Evolutionary conservation across 2,888 invertebrate genomes (phyloP).

Genomic region (Eupsilia transversa): DNA sequence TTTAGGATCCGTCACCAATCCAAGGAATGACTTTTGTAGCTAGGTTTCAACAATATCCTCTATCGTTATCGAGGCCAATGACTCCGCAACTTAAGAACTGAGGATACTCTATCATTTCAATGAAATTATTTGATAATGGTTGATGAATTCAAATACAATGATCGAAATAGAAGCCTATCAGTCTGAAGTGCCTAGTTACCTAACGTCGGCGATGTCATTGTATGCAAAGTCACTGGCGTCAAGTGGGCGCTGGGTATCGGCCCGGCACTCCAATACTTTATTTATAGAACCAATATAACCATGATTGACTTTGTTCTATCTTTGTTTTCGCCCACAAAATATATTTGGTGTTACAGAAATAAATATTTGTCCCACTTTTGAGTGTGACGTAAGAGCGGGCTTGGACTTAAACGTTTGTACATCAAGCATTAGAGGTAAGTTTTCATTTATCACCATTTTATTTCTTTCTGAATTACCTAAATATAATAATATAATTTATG

Average conservation of each 20-base stretch:
- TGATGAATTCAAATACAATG: conserved; percentile 32
- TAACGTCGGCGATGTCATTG: conserved; percentile 40
- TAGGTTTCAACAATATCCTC: conserved; percentile 21
- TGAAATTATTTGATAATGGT: conserved; percentile 32
- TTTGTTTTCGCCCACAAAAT: conserved; percentile 22
- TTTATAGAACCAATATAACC: conserved; percentile 56
- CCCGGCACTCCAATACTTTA: conserved; percentile 48
- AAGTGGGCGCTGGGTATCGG: conserved; percentile 61
- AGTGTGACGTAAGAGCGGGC: not conserved
- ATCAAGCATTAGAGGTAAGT: not conserved
- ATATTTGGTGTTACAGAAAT: conserved; percentile 12
- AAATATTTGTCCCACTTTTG: conserved; percentile 29
- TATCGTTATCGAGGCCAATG: conserved; percentile 29
- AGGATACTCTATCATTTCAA: conserved; percentile 25
- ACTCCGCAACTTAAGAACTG: conserved; percentile 28
- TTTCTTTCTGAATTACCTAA: no score
- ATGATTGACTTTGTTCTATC: conserved; percentile 36
- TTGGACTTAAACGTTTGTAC: not conserved
- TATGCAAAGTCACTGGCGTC: conserved; percentile 60
- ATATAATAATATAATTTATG: no score
- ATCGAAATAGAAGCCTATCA: conserved; percentile 52
- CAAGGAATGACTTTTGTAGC: conserved; percentile 6
- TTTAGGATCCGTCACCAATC: not conserved
- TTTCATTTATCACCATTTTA: not conserved
- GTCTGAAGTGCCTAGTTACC: conserved; percentile 42